Evolutionary conservation across 2,888 invertebrate genomes (phyloP).

Genomic region (Metellina segmentata): DNA sequence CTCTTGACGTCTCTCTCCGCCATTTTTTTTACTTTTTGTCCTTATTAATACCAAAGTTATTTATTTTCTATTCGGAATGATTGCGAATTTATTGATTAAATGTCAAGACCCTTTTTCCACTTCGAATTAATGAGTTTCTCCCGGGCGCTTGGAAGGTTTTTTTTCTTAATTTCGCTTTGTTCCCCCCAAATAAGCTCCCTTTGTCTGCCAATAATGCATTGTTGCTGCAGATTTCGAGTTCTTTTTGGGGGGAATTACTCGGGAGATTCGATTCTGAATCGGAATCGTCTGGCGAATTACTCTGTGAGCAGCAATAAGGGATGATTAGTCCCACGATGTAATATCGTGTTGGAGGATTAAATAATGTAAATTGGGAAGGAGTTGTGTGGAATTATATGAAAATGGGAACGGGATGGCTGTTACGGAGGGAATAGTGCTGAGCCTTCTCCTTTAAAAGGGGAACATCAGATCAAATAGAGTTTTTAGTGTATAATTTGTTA

Average conservation of each 20-base stretch:
- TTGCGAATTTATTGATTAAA: constrained; percentile 73
- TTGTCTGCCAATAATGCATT: constrained; percentile 62
- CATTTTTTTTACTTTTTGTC: constrained; percentile 5
- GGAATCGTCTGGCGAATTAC: not conserved
- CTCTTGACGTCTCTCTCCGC: constrained; percentile 59
- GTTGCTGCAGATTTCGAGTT: constrained; percentile 19
- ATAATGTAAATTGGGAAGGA: not conserved
- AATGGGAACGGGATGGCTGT: no score
- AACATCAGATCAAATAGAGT: no score
- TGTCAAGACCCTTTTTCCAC: constrained; percentile 62
- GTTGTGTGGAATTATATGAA: not conserved
- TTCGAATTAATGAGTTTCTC: constrained; percentile 73
- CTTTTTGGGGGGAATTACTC: not conserved
- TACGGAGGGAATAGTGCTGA: no score
- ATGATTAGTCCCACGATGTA: not conserved
- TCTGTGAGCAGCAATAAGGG: not conserved
- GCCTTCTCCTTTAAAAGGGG: no score
- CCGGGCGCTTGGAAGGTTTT: constrained; percentile 10
- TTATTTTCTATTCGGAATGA: constrained; percentile 74
- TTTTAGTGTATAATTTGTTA: no score
- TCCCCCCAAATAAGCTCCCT: constrained; percentile 61
- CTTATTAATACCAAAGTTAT: constrained; percentile 68
- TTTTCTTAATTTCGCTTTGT: constrained; percentile 69
- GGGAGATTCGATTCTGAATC: not conserved
- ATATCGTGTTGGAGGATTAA: not conserved